Percentiles rank a stretch among this genome's conserved stretches.
Evolutionary conservation across 2,113 vertebrate species (phyloP).

Genomic region (Vidua macroura): DNA sequence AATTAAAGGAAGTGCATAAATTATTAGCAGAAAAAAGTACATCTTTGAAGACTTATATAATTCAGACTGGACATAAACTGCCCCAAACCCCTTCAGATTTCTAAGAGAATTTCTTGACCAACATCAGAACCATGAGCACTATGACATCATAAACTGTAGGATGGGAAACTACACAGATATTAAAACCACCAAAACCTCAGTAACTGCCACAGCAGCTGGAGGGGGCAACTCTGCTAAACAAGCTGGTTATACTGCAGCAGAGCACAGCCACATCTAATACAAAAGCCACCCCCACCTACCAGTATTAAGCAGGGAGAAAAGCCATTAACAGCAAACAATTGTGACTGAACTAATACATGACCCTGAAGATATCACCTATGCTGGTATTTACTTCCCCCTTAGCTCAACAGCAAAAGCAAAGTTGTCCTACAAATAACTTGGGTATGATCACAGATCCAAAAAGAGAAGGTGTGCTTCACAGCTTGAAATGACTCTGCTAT

Average conservation of each 20-base stretch:
- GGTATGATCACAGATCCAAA: neutral
- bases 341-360: neutral
- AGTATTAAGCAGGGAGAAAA: neutral
- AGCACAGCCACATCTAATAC: neutral
- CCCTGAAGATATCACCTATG: accelerated
- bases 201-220: neutral
- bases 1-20: conserved; percentile 11
- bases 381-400: neutral
- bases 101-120: neutral
- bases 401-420: neutral
- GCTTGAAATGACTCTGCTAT: neutral
- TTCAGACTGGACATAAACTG: neutral
- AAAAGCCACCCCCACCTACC: neutral
- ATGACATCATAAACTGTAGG: neutral
- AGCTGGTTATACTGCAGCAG: neutral
- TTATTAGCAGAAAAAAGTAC: neutral
- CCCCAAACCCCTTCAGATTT: neutral
- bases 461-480: neutral
- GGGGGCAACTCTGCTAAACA: neutral
- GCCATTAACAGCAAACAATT: neutral
- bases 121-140: neutral
- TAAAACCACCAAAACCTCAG: neutral
- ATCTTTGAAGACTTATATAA: neutral
- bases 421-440: neutral
- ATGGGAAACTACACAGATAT: neutral